Percentiles rank a stretch among this genome's conserved stretches.
phyloP scores from a whole-genome alignment of 2,888 invertebrate genomes.

The Stenotaenia linearis region DNA sequence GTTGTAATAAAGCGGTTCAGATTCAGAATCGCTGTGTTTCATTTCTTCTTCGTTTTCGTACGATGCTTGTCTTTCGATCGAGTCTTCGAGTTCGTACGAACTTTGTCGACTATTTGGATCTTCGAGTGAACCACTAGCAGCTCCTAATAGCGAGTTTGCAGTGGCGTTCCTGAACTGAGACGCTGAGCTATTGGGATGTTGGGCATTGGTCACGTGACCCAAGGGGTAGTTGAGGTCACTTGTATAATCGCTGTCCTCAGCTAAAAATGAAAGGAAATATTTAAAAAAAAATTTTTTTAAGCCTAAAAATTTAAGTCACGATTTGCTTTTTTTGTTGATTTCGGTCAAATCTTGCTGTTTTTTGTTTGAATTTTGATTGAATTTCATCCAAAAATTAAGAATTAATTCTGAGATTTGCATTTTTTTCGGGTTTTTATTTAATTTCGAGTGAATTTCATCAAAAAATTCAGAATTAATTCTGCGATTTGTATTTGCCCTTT shows the following conservation, averaged over 20 bases:
- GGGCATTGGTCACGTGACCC: constrained; percentile 53
- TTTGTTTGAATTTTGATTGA: too few species aligned
- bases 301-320: too few species aligned
- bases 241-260: constrained; percentile 95
- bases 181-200: constrained; percentile 82
- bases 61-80: constrained; percentile 40
- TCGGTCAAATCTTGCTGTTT: too few species aligned
- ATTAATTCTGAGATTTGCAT: too few species aligned
- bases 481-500: too few species aligned
- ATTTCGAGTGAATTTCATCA: too few species aligned
- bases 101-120: constrained; percentile 60
- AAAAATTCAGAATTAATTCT: too few species aligned
- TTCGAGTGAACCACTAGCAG: constrained; percentile 67
- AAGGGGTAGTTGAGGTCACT: constrained; percentile 92
- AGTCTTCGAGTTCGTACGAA: constrained; percentile 72
- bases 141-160: constrained; percentile 63
- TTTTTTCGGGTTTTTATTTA: too few species aligned
- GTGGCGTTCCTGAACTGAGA: constrained; percentile 77
- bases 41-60: constrained; percentile 39
- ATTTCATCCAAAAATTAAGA: too few species aligned
- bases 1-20: constrained; percentile 68
- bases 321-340: too few species aligned
- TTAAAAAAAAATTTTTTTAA: too few species aligned
- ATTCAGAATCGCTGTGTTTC: constrained; percentile 46
- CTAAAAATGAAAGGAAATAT: too few species aligned